Evolutionary conservation across 1,140 invertebrate genomes (phyloP).

Genomic region (Coelopa frigida): DNA sequence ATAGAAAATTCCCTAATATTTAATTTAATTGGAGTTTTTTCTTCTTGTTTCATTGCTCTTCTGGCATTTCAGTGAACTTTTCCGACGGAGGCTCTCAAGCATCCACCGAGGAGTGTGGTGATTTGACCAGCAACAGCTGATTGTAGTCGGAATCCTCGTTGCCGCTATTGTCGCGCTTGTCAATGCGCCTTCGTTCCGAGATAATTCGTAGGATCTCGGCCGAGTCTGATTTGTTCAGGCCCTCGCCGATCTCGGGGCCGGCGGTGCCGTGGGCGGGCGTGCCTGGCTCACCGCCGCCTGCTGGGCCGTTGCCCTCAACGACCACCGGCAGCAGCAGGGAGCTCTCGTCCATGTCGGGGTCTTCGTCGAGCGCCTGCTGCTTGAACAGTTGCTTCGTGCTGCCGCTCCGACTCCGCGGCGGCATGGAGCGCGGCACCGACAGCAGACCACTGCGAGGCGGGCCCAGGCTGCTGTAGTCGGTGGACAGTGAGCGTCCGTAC

Average conservation of each 20-base stretch:
- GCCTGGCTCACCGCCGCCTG: not conserved
- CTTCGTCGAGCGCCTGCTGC: slow-evolving; percentile 43
- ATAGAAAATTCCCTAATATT: slow-evolving; percentile 31
- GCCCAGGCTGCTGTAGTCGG: slow-evolving; percentile 30
- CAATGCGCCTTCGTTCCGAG: slow-evolving; percentile 40
- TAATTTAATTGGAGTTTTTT: not conserved
- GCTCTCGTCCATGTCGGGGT: slow-evolving; percentile 37
- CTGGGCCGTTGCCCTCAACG: slow-evolving; percentile 6
- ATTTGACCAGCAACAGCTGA: slow-evolving; percentile 38
- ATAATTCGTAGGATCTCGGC: slow-evolving; percentile 42
- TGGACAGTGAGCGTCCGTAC: slow-evolving; percentile 39
- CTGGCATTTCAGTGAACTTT: not conserved
- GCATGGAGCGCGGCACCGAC: slow-evolving; percentile 40
- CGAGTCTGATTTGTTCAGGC: slow-evolving; percentile 33
- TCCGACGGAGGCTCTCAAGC: slow-evolving; percentile 9
- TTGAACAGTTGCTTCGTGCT: slow-evolving; percentile 44
- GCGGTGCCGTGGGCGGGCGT: too few species aligned
- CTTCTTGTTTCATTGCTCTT: not conserved
- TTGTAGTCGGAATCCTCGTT: slow-evolving; percentile 42
- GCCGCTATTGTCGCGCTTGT: slow-evolving; percentile 34
- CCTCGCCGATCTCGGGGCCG: slow-evolving; percentile 7
- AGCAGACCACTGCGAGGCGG: slow-evolving; percentile 25
- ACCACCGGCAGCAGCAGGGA: slow-evolving; percentile 31
- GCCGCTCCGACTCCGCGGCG: slow-evolving; percentile 41
- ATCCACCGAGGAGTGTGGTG: slow-evolving; percentile 39